phyloP scores from a whole-genome alignment of 2,888 invertebrate species.

The Amphipyra berbera region DNA sequence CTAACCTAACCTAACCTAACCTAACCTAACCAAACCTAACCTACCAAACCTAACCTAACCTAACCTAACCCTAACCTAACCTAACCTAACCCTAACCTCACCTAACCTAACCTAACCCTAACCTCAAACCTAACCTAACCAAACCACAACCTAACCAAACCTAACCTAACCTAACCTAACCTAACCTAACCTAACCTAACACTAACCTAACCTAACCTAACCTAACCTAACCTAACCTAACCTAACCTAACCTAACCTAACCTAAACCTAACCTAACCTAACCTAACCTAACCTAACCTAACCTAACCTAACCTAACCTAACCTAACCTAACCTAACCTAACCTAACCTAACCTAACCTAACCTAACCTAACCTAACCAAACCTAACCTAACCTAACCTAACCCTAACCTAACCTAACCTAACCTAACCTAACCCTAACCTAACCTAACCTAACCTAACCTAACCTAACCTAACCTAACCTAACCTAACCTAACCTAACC shows the following conservation, averaged over 20 bases:
- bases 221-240: conserved; percentile 7
- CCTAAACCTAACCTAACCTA: conserved; percentile 17
- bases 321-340: conserved; percentile 44
- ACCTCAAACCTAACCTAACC: conserved; percentile 29
- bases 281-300: conserved; percentile 29
- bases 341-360: conserved; percentile 33
- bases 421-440: conserved; percentile 39
- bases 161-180: conserved; percentile 30
- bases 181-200: conserved; percentile 31
- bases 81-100: conserved; percentile 6
- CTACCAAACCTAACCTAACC: conserved; percentile 4
- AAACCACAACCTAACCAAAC: conserved; percentile 25
- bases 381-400: conserved; percentile 37
- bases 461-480: conserved; percentile 38
- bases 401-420: conserved; percentile 39
- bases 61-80: conserved; percentile 24
- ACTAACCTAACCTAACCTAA: conserved; percentile 4
- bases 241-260: conserved; percentile 3
- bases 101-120: conserved; percentile 17
- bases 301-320: conserved; percentile 39
- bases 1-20: conserved; percentile 46
- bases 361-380: conserved; percentile 33
- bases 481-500: conserved; percentile 14
- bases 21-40: conserved; percentile 35
- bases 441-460: conserved; percentile 40